These are phyloP conservation scores for Limenitis camilla DNA, from an alignment of 2,888 invertebrate species.

Conservation along the genomic window DNA sequence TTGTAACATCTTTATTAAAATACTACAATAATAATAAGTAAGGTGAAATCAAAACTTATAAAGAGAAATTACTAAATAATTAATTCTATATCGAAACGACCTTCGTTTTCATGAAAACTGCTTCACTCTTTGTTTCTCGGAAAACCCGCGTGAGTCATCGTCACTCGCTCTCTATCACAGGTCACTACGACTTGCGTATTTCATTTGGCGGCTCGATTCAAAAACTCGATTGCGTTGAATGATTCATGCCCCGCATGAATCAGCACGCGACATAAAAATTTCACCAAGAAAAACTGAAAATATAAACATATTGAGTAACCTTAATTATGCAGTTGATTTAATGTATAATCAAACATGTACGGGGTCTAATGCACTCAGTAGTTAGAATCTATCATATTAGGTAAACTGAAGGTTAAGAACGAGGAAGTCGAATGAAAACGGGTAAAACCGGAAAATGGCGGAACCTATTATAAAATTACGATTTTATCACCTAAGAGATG, in stretches of 20 bases:
- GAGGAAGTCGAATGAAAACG: slow-evolving; percentile 38
- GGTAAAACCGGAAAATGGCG: slow-evolving; percentile 41
- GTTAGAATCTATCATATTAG: slow-evolving; percentile 2
- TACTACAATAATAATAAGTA: no score
- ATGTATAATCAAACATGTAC: background rate
- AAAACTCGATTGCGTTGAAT: slow-evolving; percentile 70
- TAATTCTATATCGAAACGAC: slow-evolving; percentile 36
- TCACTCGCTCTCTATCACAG: slow-evolving; percentile 58
- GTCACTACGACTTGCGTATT: slow-evolving; percentile 66
- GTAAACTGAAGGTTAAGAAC: slow-evolving; percentile 34
- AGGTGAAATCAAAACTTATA: no score
- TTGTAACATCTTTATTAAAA: no score
- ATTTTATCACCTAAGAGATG: background rate
- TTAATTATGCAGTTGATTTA: slow-evolving; percentile 4
- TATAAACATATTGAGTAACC: background rate
- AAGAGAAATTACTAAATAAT: no score
- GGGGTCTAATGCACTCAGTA: background rate
- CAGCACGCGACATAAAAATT: slow-evolving; percentile 55
- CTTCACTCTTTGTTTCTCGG: slow-evolving; percentile 60
- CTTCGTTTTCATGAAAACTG: slow-evolving; percentile 69
- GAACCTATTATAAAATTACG: slow-evolving; percentile 24
- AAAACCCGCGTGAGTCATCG: slow-evolving; percentile 71
- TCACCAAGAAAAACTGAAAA: slow-evolving; percentile 24
- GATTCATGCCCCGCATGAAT: slow-evolving; percentile 67
- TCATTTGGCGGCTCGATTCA: slow-evolving; percentile 69